A percentile compares a stretch with the other conserved stretches of the same genome.
phyloP scores from a whole-genome alignment of 2,113 vertebrate genomes.

The Lepus europaeus region DNA sequence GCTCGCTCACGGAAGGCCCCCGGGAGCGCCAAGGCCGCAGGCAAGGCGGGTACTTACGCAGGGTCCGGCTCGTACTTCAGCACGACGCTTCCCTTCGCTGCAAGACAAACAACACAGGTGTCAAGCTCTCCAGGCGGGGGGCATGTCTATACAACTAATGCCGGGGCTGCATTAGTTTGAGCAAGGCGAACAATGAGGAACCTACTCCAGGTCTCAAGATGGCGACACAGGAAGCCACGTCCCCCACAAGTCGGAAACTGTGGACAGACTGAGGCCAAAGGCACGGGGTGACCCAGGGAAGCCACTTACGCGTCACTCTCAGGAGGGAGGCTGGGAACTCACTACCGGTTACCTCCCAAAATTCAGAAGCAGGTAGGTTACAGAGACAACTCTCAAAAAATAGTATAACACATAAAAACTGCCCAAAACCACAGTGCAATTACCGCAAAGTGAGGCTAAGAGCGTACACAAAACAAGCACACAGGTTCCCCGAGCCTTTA shows the following conservation, averaged over 20 bases:
- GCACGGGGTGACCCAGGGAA: too few relatives aligned
- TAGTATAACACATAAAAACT: neutral
- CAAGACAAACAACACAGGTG: constrained; percentile 62
- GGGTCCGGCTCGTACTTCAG: constrained; percentile 95
- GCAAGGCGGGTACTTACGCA: constrained; percentile 88
- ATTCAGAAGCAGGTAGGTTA: neutral
- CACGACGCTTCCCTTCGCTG: constrained; percentile 97
- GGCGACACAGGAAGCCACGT: neutral
- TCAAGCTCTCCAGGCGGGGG: accelerated
- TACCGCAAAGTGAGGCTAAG: accelerated
- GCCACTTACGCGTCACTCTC: neutral
- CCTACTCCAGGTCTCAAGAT: neutral
- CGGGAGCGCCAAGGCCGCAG: too few relatives aligned
- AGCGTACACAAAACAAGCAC: neutral
- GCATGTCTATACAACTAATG: accelerated
- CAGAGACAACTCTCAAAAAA: neutral
- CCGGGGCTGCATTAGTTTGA: accelerated
- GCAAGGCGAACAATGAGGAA: neutral
- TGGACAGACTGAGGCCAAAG: too few relatives aligned
- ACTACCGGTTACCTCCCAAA: neutral
- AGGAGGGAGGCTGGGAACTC: too few relatives aligned
- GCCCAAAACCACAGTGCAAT: neutral
- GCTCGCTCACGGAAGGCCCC: too few relatives aligned
- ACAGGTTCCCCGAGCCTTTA: too few relatives aligned
- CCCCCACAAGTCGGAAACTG: too few relatives aligned